Conservation (phyloP, 2,113 vertebrate species). For the Hippolais icterina region DNA sequence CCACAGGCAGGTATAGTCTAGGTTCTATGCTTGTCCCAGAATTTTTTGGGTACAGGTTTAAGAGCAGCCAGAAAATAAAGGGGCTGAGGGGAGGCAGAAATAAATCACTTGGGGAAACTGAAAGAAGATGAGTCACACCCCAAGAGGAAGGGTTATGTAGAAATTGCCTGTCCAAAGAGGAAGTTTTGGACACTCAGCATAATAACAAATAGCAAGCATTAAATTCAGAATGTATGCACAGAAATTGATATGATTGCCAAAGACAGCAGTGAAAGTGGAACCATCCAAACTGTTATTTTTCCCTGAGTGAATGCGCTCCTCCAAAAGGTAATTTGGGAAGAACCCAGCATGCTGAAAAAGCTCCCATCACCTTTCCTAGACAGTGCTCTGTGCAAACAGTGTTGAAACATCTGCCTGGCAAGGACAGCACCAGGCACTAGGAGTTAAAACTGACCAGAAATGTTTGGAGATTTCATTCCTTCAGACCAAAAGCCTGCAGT, state of each 20-base stretch:
- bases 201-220: not conserved
- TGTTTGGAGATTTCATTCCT: not conserved
- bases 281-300: not conserved
- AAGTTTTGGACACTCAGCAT: not conserved
- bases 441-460: not conserved
- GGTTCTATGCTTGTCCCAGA: not conserved
- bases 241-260: not conserved
- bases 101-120: not conserved
- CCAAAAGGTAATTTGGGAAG: not conserved
- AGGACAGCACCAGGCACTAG: not conserved
- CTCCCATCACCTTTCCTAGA: not conserved
- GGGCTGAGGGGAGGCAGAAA: not conserved
- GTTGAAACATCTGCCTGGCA: not conserved
- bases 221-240: not conserved
- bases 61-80: not conserved
- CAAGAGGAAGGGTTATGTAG: not conserved
- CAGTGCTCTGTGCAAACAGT: not conserved
- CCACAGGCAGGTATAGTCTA: fast-evolving
- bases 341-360: not conserved
- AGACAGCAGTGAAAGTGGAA: not conserved
- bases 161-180: not conserved
- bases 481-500: not conserved
- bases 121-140: not conserved
- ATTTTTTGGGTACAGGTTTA: not conserved
- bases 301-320: not conserved